A percentile compares a stretch with the other conserved stretches of the same genome.
These are phyloP conservation scores for Poecilia picta DNA, from an alignment of 2,797 vertebrate genomes.

Conservation along the genomic window DNA sequence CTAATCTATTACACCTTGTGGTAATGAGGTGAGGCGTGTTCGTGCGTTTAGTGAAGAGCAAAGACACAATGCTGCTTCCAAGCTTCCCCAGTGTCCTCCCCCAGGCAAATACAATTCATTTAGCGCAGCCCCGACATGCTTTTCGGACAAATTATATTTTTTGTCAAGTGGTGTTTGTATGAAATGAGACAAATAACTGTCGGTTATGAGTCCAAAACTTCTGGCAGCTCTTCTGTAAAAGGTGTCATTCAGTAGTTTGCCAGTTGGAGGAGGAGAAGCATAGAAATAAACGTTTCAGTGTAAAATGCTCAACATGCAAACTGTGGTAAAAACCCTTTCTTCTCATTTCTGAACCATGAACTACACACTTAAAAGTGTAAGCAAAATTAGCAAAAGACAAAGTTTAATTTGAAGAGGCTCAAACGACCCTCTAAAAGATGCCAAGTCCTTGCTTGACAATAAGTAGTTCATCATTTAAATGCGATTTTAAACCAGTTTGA, in stretches of 20 bases:
- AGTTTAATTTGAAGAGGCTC: neutral
- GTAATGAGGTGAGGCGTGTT: constrained; percentile 3
- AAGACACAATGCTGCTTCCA: constrained; percentile 19
- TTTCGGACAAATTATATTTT: neutral
- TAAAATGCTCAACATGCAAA: constrained; percentile 20
- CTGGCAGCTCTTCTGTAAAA: constrained; percentile 35
- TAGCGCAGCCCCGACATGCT: neutral
- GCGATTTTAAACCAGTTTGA: too few relatives aligned
- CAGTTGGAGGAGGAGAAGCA: constrained; percentile 71
- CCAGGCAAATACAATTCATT: neutral
- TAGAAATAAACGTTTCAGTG: constrained; percentile 33
- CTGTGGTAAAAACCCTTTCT: constrained; percentile 12
- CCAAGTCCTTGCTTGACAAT: neutral
- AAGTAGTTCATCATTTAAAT: neutral
- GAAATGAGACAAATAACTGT: neutral
- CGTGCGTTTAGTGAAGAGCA: constrained; percentile 9
- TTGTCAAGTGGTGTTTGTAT: neutral
- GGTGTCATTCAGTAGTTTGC: constrained; percentile 59
- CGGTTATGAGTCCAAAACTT: constrained; percentile 45
- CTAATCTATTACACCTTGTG: neutral
- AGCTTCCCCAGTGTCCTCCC: neutral
- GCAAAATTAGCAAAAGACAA: neutral
- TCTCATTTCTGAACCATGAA: constrained; percentile 12
- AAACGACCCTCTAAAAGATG: neutral
- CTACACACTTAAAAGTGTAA: neutral